These are phyloP conservation scores for Cerceris rybyensis DNA, from an alignment of 2,888 invertebrate species.

Conservation along the genomic window DNA sequence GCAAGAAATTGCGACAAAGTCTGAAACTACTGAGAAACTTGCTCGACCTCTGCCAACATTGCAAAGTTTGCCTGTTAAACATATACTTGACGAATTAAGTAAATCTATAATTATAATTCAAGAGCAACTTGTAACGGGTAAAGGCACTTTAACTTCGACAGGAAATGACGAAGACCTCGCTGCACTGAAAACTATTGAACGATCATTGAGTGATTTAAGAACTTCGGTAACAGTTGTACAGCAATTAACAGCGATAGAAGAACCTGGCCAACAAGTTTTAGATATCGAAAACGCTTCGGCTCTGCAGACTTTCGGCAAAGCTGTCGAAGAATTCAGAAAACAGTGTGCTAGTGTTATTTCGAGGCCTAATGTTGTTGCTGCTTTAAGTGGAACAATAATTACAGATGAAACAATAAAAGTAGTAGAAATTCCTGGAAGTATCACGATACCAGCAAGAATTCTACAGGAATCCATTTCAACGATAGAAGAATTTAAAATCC, in stretches of 20 bases:
- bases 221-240: slow-evolving; percentile 59
- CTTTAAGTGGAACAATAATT: slow-evolving; percentile 20
- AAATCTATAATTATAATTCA: slow-evolving; percentile 41
- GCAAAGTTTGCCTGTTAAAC: slow-evolving; percentile 46
- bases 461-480: slow-evolving; percentile 59
- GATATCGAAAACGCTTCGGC: slow-evolving; percentile 63
- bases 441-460: slow-evolving; percentile 43
- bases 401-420: slow-evolving; percentile 8
- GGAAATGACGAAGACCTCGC: slow-evolving; percentile 22
- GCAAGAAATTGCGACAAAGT: slow-evolving; percentile 8
- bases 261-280: slow-evolving; percentile 61
- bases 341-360: slow-evolving; percentile 54
- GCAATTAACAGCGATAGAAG: slow-evolving; percentile 55
- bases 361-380: slow-evolving; percentile 42
- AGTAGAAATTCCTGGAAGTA: slow-evolving; percentile 20
- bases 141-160: slow-evolving; percentile 17
- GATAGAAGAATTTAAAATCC: slow-evolving; percentile 53
- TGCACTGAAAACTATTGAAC: slow-evolving; percentile 43
- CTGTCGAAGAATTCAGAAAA: slow-evolving; percentile 73
- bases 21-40: neutral
- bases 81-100: slow-evolving; percentile 46
- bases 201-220: slow-evolving; percentile 59
- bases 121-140: slow-evolving; percentile 32
- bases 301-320: slow-evolving; percentile 72
- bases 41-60: slow-evolving; percentile 8